phyloP scores from a whole-genome alignment of 2,888 invertebrate species.

The Myopa tessellatipennis region DNA sequence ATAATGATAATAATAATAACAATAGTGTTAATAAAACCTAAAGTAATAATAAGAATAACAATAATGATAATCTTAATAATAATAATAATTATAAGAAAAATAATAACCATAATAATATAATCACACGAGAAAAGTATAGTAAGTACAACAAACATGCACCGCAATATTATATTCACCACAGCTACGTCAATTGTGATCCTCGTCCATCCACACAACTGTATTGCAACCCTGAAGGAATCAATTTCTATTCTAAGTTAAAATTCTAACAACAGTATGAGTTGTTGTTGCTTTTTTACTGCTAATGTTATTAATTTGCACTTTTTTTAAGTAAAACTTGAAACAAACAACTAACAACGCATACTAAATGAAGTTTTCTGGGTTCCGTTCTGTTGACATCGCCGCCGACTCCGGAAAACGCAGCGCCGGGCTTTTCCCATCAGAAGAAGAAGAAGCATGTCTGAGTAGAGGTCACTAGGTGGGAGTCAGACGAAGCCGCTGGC shows the following conservation, averaged over 20 bases:
- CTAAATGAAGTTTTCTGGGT: slow-evolving; percentile 22
- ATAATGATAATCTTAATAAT: too few species aligned
- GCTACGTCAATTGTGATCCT: too few species aligned
- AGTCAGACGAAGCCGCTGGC: slow-evolving; percentile 35
- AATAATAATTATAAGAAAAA: too few species aligned
- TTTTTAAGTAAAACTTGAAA: too few species aligned
- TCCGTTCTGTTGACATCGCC: slow-evolving; percentile 26
- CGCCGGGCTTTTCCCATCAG: slow-evolving; percentile 28
- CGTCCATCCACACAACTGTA: too few species aligned
- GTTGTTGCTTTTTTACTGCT: neutral
- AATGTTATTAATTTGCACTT: neutral
- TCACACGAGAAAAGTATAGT: too few species aligned
- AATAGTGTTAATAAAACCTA: neutral
- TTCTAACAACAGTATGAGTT: neutral
- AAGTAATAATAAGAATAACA: neutral
- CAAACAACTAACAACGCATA: slow-evolving; percentile 32
- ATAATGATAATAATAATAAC: neutral
- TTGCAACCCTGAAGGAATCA: too few species aligned
- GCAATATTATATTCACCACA: too few species aligned
- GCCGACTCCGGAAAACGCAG: neutral
- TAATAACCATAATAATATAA: neutral
- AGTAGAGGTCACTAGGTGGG: slow-evolving; percentile 54
- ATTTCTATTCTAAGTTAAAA: too few species aligned
- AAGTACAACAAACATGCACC: too few species aligned
- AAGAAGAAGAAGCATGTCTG: slow-evolving; percentile 37